Percentiles rank a stretch among this genome's conserved stretches.
phyloP scores from a whole-genome alignment of 2,888 invertebrate species.

The Masnerella sp. region DNA sequence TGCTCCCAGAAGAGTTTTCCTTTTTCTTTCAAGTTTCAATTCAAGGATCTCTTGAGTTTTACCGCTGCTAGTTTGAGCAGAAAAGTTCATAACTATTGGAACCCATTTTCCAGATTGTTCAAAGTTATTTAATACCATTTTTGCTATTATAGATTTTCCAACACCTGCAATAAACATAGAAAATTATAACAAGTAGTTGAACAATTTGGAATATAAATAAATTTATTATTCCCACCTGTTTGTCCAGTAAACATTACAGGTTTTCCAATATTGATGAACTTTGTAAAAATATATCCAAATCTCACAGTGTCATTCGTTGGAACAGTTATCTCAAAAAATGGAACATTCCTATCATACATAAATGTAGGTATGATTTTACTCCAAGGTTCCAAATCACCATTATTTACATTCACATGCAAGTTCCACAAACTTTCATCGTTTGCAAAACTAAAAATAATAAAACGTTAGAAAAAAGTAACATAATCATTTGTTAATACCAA shows the following conservation, averaged over 20 bases:
- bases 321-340: conserved; percentile 93
- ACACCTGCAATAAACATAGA: conserved; percentile 81
- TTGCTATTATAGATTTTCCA: conserved; percentile 92
- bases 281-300: conserved; percentile 89
- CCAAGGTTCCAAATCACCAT: conserved; percentile 87
- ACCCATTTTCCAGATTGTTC: conserved; percentile 82
- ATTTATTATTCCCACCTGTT: conserved; percentile 83
- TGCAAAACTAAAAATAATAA: conserved; percentile 85
- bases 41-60: conserved; percentile 93
- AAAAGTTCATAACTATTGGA: conserved; percentile 91
- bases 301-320: conserved; percentile 94
- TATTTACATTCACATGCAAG: conserved; percentile 85
- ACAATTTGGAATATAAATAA: too few species aligned
- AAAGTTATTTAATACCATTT: conserved; percentile 85
- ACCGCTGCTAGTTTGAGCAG: conserved; percentile 92
- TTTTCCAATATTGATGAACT: conserved; percentile 84
- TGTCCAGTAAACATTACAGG: conserved; percentile 94
- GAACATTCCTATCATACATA: conserved; percentile 82
- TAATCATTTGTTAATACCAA: too few species aligned
- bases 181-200: not conserved
- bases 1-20: conserved; percentile 88
- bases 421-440: conserved; percentile 86
- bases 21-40: conserved; percentile 89
- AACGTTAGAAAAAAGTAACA: too few species aligned
- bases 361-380: conserved; percentile 87